Evolutionary conservation across 2,888 invertebrate species (phyloP), one percentile per base, ranked within the genome.

Genomic region (Candidula unifasciata): DNA sequence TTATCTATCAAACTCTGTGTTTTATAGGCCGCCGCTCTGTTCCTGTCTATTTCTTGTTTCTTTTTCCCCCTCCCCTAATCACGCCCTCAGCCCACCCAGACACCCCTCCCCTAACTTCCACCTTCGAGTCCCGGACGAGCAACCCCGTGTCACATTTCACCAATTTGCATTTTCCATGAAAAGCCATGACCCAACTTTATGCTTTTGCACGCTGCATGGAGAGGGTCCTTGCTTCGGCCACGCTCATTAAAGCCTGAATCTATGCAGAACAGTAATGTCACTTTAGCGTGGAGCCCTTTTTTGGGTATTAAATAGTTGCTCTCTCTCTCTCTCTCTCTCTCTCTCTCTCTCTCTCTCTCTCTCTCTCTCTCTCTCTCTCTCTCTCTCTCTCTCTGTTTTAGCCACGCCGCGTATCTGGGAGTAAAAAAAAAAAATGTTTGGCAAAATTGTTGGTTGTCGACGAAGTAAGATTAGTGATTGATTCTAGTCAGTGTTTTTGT

Each of bases 111-210:
- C 78, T 78, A 44, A 44, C 13, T 44, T 37, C 74, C 82, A 24
- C 33, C 35, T 24, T 27, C 60, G 33, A 37, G 64, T 6, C 64
- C 64, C 64, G 64, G 60, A 64, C 64, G 71, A 82, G 64, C 52
- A n/a, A n/a, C 33, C 10, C 30, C 5, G 82, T 82, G 74, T 82
- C 82, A 60, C 54, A 64, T 82, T 73, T 74, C 82, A 30, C 18
- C 44, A 74, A 82, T 82, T 82, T 82, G 82, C 82, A 82, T 82
- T 82, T 82, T 64, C 60, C 27, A 21, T 74, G 35, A 74, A 82
- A 82, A 74, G 73, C 44, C 37, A 64, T 6, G 60, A 10, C 64
- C 74, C 57, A 82, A n/a, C 33, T 82, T 82, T 74, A 82, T 71
- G 82, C 33, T n/a, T 74, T 64, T 74, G 82, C 57, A 73, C 82